Base-by-base conservation (phyloP, 2,888 invertebrate species). In the Stomorhina lunata region DNA sequence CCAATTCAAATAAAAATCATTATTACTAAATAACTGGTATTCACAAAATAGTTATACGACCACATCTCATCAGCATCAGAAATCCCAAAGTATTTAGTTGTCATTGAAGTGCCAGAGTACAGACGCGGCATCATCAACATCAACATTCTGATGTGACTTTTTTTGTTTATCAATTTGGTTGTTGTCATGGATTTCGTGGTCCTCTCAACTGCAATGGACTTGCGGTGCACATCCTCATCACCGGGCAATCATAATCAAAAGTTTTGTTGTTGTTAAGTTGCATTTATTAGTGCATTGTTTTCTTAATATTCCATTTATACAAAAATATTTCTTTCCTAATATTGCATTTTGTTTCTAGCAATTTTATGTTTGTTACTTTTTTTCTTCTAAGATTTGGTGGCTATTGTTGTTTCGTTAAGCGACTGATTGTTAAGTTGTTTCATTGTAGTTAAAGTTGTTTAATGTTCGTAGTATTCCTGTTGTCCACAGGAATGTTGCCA, bases 271-370 rank as follows among this genome's bases (percentile, higher is more conserved):
- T 69, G 37, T 73, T 79, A 27, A 55, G 59, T 40, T 76, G 75
- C 79, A 71, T 82, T 82, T 82, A 73, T 82, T 78, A 68, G 68
- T 72, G 77, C 55, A 73, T 80, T 80, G 80, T 83, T 72, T 77
- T 73, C 66, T 83, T 83, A 73, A 80, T 80, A 80, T 73, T 73
- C 66, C 72, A 66, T 72, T 79, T 66, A 61, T 34, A 61, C 71
- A 79, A 66, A n/a, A n/a, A 79, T 66, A 79, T 66, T 71, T 79
- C 50, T 73, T 81, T 78, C 50, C 43, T 57, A 73, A 80, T 65
- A 80, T 73, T 65, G 72, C 50, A 75, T 69, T 76, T 82, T 75
- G 27, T 69, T 57, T 79, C 4, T 37, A 50, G 68, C 55, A 4
- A 17, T 61, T 65, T 59, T 20, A 43, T 53, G 12, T 76, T 37